Evolutionary conservation across 2,113 vertebrate species (phyloP), one percentile per base, ranked within the genome.

Genomic region (Mirounga angustirostris): DNA sequence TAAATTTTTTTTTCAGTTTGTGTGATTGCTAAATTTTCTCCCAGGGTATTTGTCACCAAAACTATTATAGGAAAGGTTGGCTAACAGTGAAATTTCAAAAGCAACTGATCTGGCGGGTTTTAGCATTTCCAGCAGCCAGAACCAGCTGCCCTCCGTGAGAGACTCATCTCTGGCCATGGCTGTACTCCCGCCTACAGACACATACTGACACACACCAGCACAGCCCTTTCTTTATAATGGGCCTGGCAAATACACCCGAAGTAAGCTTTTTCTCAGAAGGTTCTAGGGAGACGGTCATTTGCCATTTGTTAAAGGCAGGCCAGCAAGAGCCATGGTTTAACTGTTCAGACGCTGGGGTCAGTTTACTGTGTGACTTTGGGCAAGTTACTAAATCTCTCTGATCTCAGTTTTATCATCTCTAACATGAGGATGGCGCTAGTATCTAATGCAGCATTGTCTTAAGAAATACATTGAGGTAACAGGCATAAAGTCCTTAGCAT

Each of bases 21-120:
- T 40, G 10, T 81, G 61, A 88, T 46, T 63, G 40, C n/a, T 81
- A 61, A 81, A 89, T 94, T 95, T 95, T 94, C 43, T 95, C 24
- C 80, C 76, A 59, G 10, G 46, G 43, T 93, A 52, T 84, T 85
- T 91, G 69, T 80, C 84, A 89, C n/a, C 50, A 93, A 67, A 91
- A 73, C 6, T 4, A 84, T 22, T 65, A 61, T 24, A 76, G 26
- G 50, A 67, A 91, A 83, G 10, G 84, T 0, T 71, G 67, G 36
- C 76, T 89, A 91, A 73, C 40, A 71, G 3, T 11, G 1, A 89
- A 71, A 28, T 28, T 14, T n/a, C 67, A 21, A 40, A 73, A 74
- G 33, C 74, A 59, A 36, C 54, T n/a, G 21, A 28, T 76, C 24
- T 16, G 56, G 40, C 19, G 61, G 52, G 52, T 79, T 93, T 59